These are phyloP conservation scores for Hypanus sabinus DNA, from an alignment of 2,113 vertebrate species.

Conservation along the genomic window DNA sequence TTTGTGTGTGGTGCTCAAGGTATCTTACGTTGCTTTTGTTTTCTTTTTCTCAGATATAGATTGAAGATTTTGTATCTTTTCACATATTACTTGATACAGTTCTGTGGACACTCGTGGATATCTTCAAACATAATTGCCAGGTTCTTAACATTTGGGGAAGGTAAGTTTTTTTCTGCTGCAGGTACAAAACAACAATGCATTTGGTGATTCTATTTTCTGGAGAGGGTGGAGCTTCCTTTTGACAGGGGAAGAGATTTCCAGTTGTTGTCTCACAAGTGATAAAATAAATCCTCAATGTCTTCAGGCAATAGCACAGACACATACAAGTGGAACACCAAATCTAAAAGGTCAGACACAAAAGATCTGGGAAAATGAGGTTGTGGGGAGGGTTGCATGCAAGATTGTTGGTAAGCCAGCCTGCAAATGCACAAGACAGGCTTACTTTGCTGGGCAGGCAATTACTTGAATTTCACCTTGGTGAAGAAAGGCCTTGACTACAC, in stretches of 20 bases:
- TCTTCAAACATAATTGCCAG: conserved; percentile 81
- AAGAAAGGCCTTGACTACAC: no score
- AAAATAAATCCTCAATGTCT: neutral
- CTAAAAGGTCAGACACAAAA: no score
- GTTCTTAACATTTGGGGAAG: conserved; percentile 81
- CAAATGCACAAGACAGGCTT: no score
- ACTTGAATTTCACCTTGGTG: no score
- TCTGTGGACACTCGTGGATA: conserved; percentile 93
- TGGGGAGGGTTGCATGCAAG: no score
- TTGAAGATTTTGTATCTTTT: conserved; percentile 70
- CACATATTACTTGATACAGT: conserved; percentile 83
- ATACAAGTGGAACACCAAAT: neutral
- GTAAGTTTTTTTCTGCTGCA: conserved; percentile 51
- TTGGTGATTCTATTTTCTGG: neutral
- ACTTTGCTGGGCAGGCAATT: no score
- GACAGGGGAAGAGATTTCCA: neutral
- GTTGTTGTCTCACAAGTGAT: neutral
- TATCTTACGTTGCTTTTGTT: conserved; percentile 38
- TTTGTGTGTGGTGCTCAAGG: neutral
- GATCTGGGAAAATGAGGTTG: no score
- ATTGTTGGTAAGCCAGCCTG: no score
- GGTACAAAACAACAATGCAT: neutral
- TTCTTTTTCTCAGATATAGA: conserved; percentile 54
- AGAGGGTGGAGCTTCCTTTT: neutral
- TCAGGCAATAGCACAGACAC: neutral